These are phyloP conservation scores for Metopolophium dirhodum DNA, from an alignment of 1,140 invertebrate genomes.

Conservation along the genomic window DNA sequence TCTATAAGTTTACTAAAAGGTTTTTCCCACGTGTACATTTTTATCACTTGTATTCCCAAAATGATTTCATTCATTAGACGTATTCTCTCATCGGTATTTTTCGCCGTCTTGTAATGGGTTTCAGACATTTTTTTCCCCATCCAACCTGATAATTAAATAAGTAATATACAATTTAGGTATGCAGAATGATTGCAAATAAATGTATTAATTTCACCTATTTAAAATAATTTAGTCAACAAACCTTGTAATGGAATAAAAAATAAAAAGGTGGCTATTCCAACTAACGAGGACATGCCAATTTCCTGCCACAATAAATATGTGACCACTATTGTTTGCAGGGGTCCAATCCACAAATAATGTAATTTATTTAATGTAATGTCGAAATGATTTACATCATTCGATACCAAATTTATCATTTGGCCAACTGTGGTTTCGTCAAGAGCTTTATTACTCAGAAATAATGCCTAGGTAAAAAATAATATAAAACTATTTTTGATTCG, in stretches of 20 bases:
- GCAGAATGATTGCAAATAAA: background rate
- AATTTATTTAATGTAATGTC: constrained; percentile 73
- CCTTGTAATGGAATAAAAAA: constrained; percentile 85
- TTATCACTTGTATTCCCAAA: constrained; percentile 86
- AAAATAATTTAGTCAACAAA: constrained; percentile 61
- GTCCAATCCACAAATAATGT: constrained; percentile 82
- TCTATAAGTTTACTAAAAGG: constrained; percentile 74
- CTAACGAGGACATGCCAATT: constrained; percentile 76
- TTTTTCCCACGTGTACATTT: constrained; percentile 90
- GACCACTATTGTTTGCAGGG: constrained; percentile 78
- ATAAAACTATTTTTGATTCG: no score
- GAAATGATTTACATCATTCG: constrained; percentile 83
- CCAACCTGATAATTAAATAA: constrained; percentile 76
- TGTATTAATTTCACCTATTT: background rate
- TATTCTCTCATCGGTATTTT: constrained; percentile 82
- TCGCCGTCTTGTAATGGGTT: constrained; percentile 71
- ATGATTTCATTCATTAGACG: constrained; percentile 92
- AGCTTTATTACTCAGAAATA: constrained; percentile 72
- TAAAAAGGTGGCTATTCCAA: constrained; percentile 79
- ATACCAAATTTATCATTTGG: constrained; percentile 90
- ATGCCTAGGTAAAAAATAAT: constrained; percentile 64
- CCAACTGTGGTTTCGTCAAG: constrained; percentile 80
- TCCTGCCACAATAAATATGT: constrained; percentile 78
- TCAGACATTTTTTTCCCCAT: constrained; percentile 75
- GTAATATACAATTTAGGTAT: constrained; percentile 75